Base-by-base conservation (phyloP, 2,113 vertebrate species). In the Periophthalmodon schlosseri region DNA sequence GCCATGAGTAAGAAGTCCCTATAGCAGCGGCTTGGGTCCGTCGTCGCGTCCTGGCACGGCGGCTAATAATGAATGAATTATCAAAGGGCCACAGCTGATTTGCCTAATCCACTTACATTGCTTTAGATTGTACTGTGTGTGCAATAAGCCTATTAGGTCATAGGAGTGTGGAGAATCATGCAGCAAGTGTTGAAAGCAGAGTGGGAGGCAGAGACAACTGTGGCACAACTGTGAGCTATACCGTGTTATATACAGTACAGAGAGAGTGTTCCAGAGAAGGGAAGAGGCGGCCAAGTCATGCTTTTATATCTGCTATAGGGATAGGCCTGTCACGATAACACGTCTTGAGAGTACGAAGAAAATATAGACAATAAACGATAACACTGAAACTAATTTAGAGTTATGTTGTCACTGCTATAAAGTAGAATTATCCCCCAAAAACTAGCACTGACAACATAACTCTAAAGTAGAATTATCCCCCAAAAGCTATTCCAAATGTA, bases 31-130 rank as follows among this genome's bases (percentile, higher is more conserved):
- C 82, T 65, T 60, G 60, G 73, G 76, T 85, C 75, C 80, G 24
- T 73, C 77, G 70, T 67, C 74, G 78, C 82, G 68, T 74, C 76
- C 68, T 80, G 69, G 79, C 78, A 73, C 39, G 9, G 70, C 8
- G 71, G 75, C 74, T 81, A 85, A 88, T 80, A 85, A 88, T 79
- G 80, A 90, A 84, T 57, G 77, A 74, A 69, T 73, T 50, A 74
- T 78, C 72, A 84, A 77, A 69, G 75, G 73, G 75, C 18, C 63
- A 83, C 82, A 80, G 75, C 78, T 75, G 86, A 90, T 90, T 89
- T 83, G 69, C 80, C 86, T 91, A 90, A 91, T 92, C 88, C 84
- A 91, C 84, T 90, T 79, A 84, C 56, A 60, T 87, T 84, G 84
- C 82, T 89, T 79, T 81, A 78, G 81, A 78, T 83, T 82, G 76